Conservation (phyloP, 2,797 vertebrate species). For the Pseudochirops cupreus region DNA sequence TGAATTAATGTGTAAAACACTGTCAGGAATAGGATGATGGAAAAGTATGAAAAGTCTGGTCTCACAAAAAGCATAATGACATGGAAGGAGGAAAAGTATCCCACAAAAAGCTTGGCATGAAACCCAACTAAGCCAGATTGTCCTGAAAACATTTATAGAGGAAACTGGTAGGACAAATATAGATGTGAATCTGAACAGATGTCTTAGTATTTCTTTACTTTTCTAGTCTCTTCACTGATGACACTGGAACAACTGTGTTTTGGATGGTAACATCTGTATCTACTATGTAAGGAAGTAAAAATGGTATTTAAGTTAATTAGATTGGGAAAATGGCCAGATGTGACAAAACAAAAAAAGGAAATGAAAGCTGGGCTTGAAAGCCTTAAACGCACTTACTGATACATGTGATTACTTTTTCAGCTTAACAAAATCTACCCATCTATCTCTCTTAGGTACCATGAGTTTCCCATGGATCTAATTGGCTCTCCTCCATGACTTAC, state of each 20-base stretch:
- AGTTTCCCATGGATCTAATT: neutral
- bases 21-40: neutral
- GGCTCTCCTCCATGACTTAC: neutral
- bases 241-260: neutral
- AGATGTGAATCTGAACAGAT: neutral
- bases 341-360: neutral
- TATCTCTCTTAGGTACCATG: neutral
- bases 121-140: neutral
- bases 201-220: neutral
- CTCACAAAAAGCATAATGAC: neutral
- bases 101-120: neutral
- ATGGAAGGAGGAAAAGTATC: neutral
- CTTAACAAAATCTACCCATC: neutral
- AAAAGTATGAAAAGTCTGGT: neutral
- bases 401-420: neutral
- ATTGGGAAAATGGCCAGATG: neutral
- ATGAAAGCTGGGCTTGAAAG: neutral
- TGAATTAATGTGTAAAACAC: neutral
- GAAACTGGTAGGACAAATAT: neutral
- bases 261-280: neutral
- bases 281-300: neutral
- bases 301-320: neutral
- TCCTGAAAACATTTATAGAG: neutral
- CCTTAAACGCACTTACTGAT: neutral
- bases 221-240: neutral